Percentiles rank a stretch among this genome's conserved stretches.
phyloP scores from a whole-genome alignment of 2,888 invertebrate species.

The Venusia cambrica region DNA sequence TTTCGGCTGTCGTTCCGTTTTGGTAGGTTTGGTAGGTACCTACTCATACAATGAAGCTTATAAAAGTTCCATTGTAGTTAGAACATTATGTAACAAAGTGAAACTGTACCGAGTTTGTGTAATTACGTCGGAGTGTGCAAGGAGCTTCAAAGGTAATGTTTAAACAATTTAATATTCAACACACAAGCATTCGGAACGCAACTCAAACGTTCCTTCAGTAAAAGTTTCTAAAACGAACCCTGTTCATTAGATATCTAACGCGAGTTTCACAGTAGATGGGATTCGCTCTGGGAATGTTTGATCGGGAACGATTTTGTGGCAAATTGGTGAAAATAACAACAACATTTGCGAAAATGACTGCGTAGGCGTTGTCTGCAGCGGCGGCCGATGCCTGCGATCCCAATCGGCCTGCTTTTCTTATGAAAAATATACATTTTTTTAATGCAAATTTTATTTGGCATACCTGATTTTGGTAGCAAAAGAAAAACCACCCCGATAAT shows the following conservation, averaged over 20 bases:
- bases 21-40: too few species aligned
- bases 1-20: constrained; percentile 47
- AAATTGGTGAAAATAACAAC: constrained; percentile 78
- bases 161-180: constrained; percentile 80
- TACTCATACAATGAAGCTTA: constrained; percentile 37
- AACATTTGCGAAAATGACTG: constrained; percentile 75
- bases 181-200: constrained; percentile 76
- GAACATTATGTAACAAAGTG: constrained; percentile 49
- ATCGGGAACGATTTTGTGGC: constrained; percentile 62
- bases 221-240: constrained; percentile 75
- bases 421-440: too few species aligned
- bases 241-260: constrained; percentile 80
- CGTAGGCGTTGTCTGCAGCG: constrained; percentile 67
- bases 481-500: too few species aligned
- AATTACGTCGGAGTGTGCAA: constrained; percentile 50
- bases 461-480: too few species aligned
- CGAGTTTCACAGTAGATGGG: too few species aligned
- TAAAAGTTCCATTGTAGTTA: constrained; percentile 37
- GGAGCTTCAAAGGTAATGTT: constrained; percentile 72
- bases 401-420: constrained; percentile 28
- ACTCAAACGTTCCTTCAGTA: constrained; percentile 73
- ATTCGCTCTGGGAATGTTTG: constrained; percentile 63
- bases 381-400: constrained; percentile 41
- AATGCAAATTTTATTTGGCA: too few species aligned
- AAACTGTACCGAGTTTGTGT: constrained; percentile 48